phyloP scores from a whole-genome alignment of 2,888 invertebrate species.

The Polyommatus iphigenia region DNA sequence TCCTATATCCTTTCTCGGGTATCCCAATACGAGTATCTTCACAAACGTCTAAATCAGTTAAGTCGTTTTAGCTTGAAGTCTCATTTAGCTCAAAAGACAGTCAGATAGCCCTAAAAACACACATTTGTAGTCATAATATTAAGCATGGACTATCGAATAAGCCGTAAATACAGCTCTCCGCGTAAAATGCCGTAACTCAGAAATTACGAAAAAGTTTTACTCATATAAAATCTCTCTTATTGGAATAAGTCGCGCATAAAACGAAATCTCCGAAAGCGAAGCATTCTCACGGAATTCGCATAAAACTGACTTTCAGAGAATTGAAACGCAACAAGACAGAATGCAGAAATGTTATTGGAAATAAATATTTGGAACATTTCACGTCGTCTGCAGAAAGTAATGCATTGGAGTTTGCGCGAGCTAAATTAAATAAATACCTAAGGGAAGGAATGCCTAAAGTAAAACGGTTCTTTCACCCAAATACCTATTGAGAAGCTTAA shows the following conservation, averaged over 20 bases:
- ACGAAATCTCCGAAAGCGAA: not conserved
- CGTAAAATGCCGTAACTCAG: not conserved
- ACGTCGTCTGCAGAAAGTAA: not conserved
- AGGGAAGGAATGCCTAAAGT: no score
- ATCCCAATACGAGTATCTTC: no score
- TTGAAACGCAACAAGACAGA: not conserved
- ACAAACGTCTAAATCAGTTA: no score
- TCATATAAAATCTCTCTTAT: not conserved
- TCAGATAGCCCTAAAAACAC: no score
- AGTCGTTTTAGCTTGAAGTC: no score
- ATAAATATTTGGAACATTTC: not conserved
- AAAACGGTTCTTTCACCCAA: no score
- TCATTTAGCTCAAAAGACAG: no score
- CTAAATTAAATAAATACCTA: not conserved
- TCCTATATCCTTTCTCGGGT: no score
- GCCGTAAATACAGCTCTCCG: not conserved
- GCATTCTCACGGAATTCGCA: not conserved
- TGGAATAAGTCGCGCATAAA: not conserved
- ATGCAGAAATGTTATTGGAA: slow-evolving; percentile 1
- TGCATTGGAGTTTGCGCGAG: not conserved
- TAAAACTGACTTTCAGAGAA: not conserved
- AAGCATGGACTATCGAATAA: not conserved
- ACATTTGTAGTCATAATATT: not conserved
- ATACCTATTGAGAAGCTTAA: no score
- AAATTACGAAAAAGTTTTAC: not conserved